Conservation (phyloP, 2,888 invertebrate genomes). For the Biston betularia region DNA sequence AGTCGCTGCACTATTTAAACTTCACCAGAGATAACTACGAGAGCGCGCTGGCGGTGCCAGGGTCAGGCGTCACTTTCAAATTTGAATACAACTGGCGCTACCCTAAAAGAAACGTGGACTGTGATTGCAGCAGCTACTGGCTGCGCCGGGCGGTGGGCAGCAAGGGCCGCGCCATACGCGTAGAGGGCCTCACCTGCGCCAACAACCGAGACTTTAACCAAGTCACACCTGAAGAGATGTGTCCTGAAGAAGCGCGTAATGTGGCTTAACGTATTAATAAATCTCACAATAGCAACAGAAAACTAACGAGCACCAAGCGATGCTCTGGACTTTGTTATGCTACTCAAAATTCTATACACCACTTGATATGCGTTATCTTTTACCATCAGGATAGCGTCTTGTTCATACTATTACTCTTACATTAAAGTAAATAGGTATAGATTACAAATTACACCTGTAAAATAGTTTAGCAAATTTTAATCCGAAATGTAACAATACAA, state of each 20-base stretch:
- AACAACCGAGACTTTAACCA: neutral
- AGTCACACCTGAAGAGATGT: neutral
- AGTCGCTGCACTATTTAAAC: neutral
- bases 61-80: neutral
- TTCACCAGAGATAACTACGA: constrained; percentile 3
- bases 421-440: too few relatives aligned
- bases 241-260: neutral
- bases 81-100: neutral
- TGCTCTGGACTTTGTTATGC: too few relatives aligned
- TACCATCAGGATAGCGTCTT: too few relatives aligned
- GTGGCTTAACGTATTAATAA: too few relatives aligned
- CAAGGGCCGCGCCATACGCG: neutral
- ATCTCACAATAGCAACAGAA: too few relatives aligned
- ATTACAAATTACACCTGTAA: too few relatives aligned
- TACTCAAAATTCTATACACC: too few relatives aligned
- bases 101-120: neutral
- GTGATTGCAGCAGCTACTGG: constrained; percentile 4
- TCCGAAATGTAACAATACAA: too few relatives aligned
- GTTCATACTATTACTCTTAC: too few relatives aligned
- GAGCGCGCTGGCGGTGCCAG: neutral
- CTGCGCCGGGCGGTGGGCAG: neutral
- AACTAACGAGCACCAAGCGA: too few relatives aligned
- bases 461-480: too few relatives aligned
- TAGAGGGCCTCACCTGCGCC: neutral
- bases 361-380: too few relatives aligned